Evolutionary conservation across 1,140 invertebrate species (phyloP).

Genomic region (Neuroterus valhalla): DNA sequence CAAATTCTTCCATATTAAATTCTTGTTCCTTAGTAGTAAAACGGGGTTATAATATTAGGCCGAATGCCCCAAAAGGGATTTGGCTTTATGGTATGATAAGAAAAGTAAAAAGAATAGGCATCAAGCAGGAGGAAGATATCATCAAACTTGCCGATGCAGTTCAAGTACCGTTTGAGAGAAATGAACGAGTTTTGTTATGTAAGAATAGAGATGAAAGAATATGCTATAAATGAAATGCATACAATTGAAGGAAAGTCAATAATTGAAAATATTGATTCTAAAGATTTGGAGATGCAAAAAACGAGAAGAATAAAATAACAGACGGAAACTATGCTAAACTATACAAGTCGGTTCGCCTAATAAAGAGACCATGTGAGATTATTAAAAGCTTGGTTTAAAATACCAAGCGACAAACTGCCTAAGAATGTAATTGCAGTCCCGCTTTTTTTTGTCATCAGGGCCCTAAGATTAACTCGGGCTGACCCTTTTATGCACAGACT

Average conservation of each 20-base stretch:
- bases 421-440: conserved; percentile 70
- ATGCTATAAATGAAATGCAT: too few species aligned
- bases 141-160: too few species aligned
- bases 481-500: conserved; percentile 29
- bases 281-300: not conserved
- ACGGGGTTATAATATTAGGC: not conserved
- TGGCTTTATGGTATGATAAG: too few species aligned
- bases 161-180: too few species aligned
- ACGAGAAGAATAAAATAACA: conserved; percentile 22
- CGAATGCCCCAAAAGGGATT: too few species aligned
- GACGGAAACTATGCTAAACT: conserved; percentile 23
- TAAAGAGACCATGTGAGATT: conserved; percentile 69
- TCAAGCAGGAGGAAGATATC: too few species aligned
- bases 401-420: conserved; percentile 70
- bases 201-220: too few species aligned
- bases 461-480: conserved; percentile 43
- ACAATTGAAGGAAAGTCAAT: not conserved
- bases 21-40: not conserved
- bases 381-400: conserved; percentile 68
- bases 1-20: too few species aligned
- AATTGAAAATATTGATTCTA: not conserved
- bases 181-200: too few species aligned
- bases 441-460: conserved; percentile 67
- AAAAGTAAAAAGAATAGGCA: too few species aligned
- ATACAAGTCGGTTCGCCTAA: conserved; percentile 59